These are phyloP conservation scores for Steinernema carpocapsae DNA, from an alignment of 2,888 invertebrate genomes.

Conservation along the genomic window DNA sequence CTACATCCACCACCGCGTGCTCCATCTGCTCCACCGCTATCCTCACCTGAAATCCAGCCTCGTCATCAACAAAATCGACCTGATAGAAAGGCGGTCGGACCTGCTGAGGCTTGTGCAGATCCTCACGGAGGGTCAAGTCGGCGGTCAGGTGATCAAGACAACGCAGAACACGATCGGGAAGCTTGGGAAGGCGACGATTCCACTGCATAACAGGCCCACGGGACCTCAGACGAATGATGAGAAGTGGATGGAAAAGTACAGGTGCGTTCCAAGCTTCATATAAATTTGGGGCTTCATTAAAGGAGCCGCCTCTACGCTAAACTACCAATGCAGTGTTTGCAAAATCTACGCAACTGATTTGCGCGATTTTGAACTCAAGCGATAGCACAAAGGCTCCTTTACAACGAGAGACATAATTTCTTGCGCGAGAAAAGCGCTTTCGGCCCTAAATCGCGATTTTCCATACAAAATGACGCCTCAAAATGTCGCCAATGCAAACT, in stretches of 20 bases:
- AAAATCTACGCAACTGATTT: no score
- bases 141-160: conserved; percentile 56
- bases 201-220: conserved; percentile 41
- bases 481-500: no score
- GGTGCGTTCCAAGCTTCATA: conserved; percentile 39
- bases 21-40: conserved; percentile 64
- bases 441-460: no score
- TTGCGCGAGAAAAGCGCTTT: no score
- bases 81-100: conserved; percentile 75
- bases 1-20: conserved; percentile 65
- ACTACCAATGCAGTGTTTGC: no score
- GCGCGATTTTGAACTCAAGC: no score
- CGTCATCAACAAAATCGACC: conserved; percentile 84
- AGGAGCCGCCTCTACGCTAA: no score
- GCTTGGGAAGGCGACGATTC: conserved; percentile 38
- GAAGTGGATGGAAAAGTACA: conserved; percentile 57
- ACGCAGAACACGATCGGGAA: conserved; percentile 43
- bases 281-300: background rate
- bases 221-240: conserved; percentile 48
- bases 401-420: no score
- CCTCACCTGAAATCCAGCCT: conserved; percentile 75
- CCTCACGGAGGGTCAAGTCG: conserved; percentile 75
- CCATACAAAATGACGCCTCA: no score
- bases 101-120: conserved; percentile 78
- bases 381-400: no score